These are phyloP conservation scores for Riparia riparia DNA, from an alignment of 2,113 vertebrate species.

Conservation along the genomic window DNA sequence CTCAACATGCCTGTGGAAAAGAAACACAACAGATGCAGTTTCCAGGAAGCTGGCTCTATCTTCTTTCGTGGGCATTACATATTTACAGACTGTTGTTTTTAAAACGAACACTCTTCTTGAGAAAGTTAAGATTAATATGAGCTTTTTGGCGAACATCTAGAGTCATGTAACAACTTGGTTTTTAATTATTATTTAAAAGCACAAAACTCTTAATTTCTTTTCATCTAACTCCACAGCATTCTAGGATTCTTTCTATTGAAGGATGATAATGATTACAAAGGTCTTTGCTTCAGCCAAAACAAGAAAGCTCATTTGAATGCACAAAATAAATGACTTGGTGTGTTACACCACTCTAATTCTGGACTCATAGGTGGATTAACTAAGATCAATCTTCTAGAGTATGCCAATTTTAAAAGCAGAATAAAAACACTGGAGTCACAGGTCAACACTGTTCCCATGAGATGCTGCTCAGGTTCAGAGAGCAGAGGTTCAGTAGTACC, in stretches of 20 bases:
- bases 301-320: conserved; percentile 62
- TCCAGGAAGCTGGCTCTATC: conserved; percentile 72
- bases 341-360: conserved; percentile 26
- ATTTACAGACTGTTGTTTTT: conserved; percentile 64
- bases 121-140: conserved; percentile 59
- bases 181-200: background rate
- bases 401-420: conserved; percentile 45
- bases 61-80: conserved; percentile 64
- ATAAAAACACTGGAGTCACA: conserved; percentile 27
- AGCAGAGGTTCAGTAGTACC: conserved; percentile 29
- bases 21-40: conserved; percentile 38
- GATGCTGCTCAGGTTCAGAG: conserved; percentile 17
- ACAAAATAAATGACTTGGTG: conserved; percentile 44
- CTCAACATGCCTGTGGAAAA: conserved; percentile 59
- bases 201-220: conserved; percentile 38
- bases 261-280: conserved; percentile 34
- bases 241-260: conserved; percentile 59
- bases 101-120: conserved; percentile 64
- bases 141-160: conserved; percentile 53
- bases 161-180: conserved; percentile 46
- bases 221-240: conserved; percentile 29
- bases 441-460: conserved; percentile 38
- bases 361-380: conserved; percentile 29
- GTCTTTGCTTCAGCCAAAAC: conserved; percentile 55
- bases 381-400: conserved; percentile 44